Conservation (phyloP, 2,113 vertebrate genomes). For the Planiliza haematocheilus region DNA sequence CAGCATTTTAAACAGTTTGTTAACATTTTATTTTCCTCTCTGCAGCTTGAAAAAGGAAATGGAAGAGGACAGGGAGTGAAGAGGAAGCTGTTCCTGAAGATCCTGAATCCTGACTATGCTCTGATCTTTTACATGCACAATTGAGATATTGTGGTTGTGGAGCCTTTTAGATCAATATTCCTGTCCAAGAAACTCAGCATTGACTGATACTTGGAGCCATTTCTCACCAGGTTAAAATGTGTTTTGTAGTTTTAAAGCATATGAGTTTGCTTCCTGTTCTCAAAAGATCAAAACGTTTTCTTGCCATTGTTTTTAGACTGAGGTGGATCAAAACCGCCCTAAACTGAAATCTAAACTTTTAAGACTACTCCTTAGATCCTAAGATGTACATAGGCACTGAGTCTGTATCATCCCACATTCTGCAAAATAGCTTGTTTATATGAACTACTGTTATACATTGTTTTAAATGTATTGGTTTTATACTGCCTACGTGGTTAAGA, state of each 20-base stretch:
- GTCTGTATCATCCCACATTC: neutral
- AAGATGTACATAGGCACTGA: conserved; percentile 12
- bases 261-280: conserved; percentile 6
- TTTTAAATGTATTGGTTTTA: conserved; percentile 82
- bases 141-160: neutral
- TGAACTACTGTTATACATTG: conserved; percentile 75
- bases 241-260: neutral
- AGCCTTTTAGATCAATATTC: neutral
- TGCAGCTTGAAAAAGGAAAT: conserved; percentile 93
- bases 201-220: conserved; percentile 10
- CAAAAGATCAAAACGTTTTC: neutral
- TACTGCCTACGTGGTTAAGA: neutral
- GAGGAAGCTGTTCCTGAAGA: conserved; percentile 3
- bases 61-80: conserved; percentile 85
- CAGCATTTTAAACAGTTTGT: neutral
- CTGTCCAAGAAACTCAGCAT: neutral
- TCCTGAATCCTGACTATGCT: conserved; percentile 21
- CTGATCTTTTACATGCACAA: neutral
- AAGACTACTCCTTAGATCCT: neutral
- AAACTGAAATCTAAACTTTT: neutral
- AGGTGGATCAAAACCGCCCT: neutral
- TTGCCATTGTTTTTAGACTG: neutral
- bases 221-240: neutral
- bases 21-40: conserved; percentile 33
- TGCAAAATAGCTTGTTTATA: conserved; percentile 16